A percentile compares a stretch with the other conserved stretches of the same genome.
Conservation (phyloP, 2,113 vertebrate species). For the Glaucomys volans region DNA sequence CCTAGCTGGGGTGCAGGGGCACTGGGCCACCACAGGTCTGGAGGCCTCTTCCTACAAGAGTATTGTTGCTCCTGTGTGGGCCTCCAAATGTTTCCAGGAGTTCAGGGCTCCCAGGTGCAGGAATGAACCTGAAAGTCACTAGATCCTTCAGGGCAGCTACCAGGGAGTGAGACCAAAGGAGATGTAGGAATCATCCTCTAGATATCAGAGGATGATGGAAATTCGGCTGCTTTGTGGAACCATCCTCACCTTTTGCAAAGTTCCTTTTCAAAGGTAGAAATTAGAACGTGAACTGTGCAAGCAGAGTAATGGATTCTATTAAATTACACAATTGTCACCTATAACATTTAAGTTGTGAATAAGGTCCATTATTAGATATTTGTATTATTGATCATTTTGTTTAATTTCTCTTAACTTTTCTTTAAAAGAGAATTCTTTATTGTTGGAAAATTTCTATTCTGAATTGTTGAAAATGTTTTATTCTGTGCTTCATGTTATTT, state of each 20-base stretch:
- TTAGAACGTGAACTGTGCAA: not conserved
- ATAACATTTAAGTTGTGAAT: not conserved
- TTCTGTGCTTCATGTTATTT: not conserved
- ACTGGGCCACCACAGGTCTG: not conserved
- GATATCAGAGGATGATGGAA: not conserved
- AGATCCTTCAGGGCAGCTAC: not conserved
- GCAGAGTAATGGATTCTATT: not conserved
- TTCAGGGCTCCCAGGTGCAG: not conserved
- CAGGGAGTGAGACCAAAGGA: not conserved
- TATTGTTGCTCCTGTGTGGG: not conserved
- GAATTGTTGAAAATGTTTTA: not conserved
- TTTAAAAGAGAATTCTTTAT: not conserved
- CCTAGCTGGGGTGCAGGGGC: not conserved
- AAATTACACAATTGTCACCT: not conserved
- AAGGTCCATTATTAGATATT: not conserved
- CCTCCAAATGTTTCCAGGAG: not conserved
- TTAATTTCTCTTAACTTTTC: not conserved
- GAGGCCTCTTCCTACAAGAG: not conserved
- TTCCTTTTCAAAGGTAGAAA: not conserved
- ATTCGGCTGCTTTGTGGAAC: not conserved
- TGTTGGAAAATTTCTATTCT: conserved; percentile 5
- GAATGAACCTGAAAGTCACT: not conserved
- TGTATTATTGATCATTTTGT: not conserved
- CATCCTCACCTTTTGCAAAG: not conserved
- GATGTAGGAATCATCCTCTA: not conserved